Base-by-base conservation (phyloP, 2,888 invertebrate genomes). In the Drosophila melanosoma region DNA sequence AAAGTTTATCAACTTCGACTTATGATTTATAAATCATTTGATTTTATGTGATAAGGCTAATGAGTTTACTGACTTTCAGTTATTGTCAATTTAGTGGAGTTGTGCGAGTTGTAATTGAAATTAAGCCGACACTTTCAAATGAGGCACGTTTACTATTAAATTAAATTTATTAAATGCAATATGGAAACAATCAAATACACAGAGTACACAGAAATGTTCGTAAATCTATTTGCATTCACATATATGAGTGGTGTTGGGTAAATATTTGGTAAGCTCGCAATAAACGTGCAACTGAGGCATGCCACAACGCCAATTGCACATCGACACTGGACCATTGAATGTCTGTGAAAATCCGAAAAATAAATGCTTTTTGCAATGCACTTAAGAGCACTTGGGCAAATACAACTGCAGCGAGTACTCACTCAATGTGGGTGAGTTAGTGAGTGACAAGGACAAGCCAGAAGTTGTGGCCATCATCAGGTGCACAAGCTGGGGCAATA, bases 341-440 rank as follows among this genome's bases (percentile, higher is more conserved):
- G 77, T 52, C 65, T 76, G 81, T 49, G 72, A 66, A 80, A 87
- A 84, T 81, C 80, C 87, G 85, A 80, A 87, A 80, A 80, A 84
- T 86, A 85, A 87, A 80, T 69, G 78, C 75, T 84, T 83, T 83
- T 61, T 59, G 35, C 75, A 78, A 74, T 81, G 87, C 83, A 87
- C 76, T 86, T 76, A 60, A 85, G 83, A 83, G 85, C 78, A 74
- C 80, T 82, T 87, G 51, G 68, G 67, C 82, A 86, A 87, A 87
- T 81, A 80, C 58, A 49, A 40, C 69, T 33, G 48, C 48, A 52
- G 32, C 32, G 54, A 42, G 53, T 66, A 63, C 42, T 66, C 54
- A 53, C 61, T 62, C 54, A 66, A 20, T 20, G 23, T 58, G 52
- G 32, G 65, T 26, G 61, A 53, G 57, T 54, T 52, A 38, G 61